Evolutionary conservation across 2,888 invertebrate species (phyloP), one percentile per base, ranked within the genome.

Genomic region (Trisateles emortualis): DNA sequence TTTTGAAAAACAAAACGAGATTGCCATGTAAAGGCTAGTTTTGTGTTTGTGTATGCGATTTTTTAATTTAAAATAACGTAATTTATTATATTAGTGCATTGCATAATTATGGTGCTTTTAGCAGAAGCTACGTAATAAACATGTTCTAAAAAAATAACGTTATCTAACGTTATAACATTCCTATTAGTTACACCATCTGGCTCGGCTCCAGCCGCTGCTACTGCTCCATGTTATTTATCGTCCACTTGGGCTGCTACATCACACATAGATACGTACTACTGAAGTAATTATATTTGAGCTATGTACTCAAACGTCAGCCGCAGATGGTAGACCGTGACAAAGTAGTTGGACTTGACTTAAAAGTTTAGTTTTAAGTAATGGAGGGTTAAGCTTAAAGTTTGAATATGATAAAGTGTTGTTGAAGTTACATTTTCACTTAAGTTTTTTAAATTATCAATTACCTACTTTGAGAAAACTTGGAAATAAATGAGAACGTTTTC

Each of bases 181-280:
- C 52, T 41, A 52, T 40, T 49, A 39, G 46, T 47, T 24, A 42
- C 22, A 35, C 16, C 16, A 46, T 42, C 48, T 72, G 72, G 71
- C 64, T 49, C 45, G 11, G 22, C 35, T 54, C 71, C 71, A 70
- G 55, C 29, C 29, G 39, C 42, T 54, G 59, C 43, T 58, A 60
- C 58, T 58, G 64, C 62, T 62, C 56, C 42, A 14, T 47, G 49
- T 52, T 47, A 67, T 74, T 76, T 76, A 74, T 70, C 32, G 55
- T 52, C 50, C 51, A 52, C 58, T 59, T 41, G n/a, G 36, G 16
- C 5, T 5, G 29, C 42, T 41, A 52, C 55, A 42, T 59, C 51
- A 63, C 52, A 16, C 22, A 47, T 29, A 48, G 38, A 35, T 33
- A 1, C 17, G 17, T 11, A 24, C 5, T 8, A 17, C 35, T 16